phyloP scores from a whole-genome alignment of 2,113 vertebrate species.

The Formicarius rufipectus region DNA sequence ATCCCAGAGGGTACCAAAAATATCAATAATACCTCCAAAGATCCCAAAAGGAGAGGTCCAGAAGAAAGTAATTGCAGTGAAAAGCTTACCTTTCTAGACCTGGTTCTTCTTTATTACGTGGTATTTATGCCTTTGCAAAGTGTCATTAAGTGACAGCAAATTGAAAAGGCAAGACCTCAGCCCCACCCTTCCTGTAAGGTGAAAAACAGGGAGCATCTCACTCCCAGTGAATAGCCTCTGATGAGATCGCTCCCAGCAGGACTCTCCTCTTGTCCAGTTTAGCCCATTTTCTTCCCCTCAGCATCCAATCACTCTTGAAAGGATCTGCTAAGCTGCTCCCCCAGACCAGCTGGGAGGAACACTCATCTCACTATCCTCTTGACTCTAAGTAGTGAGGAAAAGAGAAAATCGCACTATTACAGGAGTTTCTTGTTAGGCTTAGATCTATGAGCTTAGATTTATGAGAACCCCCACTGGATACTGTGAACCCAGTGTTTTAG shows the following conservation, averaged over 20 bases:
- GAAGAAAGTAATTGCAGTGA: neutral
- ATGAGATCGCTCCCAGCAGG: accelerated
- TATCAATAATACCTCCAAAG: neutral
- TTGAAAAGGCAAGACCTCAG: neutral
- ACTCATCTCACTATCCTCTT: neutral
- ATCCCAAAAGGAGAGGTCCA: neutral
- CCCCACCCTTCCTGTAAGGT: neutral
- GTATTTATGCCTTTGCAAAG: neutral
- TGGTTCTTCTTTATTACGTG: neutral
- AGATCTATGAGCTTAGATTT: neutral
- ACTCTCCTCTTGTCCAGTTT: neutral
- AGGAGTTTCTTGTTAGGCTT: neutral
- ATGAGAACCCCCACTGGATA: neutral
- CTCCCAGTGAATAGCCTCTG: neutral
- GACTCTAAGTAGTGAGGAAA: neutral
- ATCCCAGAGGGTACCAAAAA: neutral
- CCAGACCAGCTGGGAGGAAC: neutral
- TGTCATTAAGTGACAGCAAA: neutral
- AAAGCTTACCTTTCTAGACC: neutral
- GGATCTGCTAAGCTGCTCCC: neutral
- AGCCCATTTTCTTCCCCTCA: neutral
- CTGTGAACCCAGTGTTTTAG: neutral
- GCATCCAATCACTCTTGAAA: neutral
- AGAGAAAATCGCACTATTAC: neutral
- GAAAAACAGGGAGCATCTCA: neutral